A percentile compares a stretch with the other conserved stretches of the same genome.
phyloP scores from a whole-genome alignment of 2,888 invertebrate species.

The Vesta saturnalis region DNA sequence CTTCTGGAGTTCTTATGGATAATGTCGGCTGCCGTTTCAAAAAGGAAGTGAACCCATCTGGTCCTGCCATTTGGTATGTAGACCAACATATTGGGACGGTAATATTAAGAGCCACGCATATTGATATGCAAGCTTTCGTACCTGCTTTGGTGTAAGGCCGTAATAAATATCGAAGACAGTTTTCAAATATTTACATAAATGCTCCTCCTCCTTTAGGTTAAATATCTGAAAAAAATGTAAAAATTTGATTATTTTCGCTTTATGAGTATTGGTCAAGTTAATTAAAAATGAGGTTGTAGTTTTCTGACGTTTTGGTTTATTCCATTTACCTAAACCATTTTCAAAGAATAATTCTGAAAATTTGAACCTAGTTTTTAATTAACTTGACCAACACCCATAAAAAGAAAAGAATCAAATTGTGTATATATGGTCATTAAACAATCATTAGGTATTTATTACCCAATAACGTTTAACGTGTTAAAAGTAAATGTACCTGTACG shows the following conservation, averaged over 20 bases:
- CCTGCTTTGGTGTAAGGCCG: slow-evolving; percentile 4
- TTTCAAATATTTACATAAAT: neutral
- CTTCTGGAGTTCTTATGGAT: slow-evolving; percentile 5
- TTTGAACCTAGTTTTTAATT: too few species aligned
- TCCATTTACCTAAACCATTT: too few species aligned
- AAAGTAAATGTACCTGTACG: neutral
- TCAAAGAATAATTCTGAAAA: too few species aligned
- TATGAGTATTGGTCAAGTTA: too few species aligned
- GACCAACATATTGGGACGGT: slow-evolving; percentile 1
- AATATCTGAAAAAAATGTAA: neutral
- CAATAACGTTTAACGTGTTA: too few species aligned
- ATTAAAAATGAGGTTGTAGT: too few species aligned
- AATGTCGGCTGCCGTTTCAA: slow-evolving; percentile 2
- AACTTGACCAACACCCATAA: too few species aligned
- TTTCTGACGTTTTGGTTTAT: too few species aligned
- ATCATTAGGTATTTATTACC: too few species aligned
- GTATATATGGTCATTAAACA: too few species aligned
- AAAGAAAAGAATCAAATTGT: too few species aligned
- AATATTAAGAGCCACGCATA: slow-evolving; percentile 5
- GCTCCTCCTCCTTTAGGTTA: neutral
- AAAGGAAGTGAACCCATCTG: neutral
- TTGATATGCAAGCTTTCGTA: neutral
- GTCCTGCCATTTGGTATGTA: neutral
- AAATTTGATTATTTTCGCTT: too few species aligned
- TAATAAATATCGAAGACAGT: neutral